Evolutionary conservation across 2,888 invertebrate genomes (phyloP).

Genomic region (Drosophila multiciliata): DNA sequence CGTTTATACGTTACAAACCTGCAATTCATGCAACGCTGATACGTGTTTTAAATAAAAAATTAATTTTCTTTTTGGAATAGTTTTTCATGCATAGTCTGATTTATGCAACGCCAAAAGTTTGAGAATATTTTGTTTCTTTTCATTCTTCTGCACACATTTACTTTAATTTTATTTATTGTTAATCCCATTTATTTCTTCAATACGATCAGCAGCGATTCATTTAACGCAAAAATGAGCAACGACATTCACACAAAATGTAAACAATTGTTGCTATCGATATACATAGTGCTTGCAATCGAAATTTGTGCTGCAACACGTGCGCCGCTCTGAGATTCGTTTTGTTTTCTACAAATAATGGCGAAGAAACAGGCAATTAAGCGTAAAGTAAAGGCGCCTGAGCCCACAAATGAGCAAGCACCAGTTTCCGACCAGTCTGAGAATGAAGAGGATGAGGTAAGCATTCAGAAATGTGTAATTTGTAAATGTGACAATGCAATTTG

Average conservation of each 20-base stretch:
- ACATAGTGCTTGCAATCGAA: slow-evolving; percentile 31
- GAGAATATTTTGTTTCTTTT: neutral
- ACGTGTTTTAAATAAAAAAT: neutral
- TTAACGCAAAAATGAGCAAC: slow-evolving; percentile 1
- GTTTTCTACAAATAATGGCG: slow-evolving; percentile 67
- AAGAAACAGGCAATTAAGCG: slow-evolving; percentile 64
- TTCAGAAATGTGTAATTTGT: neutral
- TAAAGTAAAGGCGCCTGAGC: slow-evolving; percentile 55
- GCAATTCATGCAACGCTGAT: neutral
- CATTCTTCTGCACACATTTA: neutral
- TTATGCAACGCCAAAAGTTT: neutral
- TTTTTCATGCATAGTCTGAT: neutral
- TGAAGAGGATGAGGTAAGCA: slow-evolving; percentile 64
- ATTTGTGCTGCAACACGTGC: slow-evolving; percentile 70
- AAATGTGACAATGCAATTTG: slow-evolving; percentile 9
- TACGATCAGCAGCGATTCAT: neutral
- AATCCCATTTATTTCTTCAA: neutral
- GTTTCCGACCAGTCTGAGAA: slow-evolving; percentile 56
- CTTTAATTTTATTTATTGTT: neutral
- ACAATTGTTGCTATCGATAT: slow-evolving; percentile 18
- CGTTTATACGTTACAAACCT: slow-evolving; percentile 1
- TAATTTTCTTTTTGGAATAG: neutral
- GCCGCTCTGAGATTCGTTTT: slow-evolving; percentile 58
- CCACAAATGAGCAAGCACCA: slow-evolving; percentile 41
- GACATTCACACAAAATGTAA: slow-evolving; percentile 39